phyloP scores from a whole-genome alignment of 2,888 invertebrate species.

The Metacarcinus magister region DNA sequence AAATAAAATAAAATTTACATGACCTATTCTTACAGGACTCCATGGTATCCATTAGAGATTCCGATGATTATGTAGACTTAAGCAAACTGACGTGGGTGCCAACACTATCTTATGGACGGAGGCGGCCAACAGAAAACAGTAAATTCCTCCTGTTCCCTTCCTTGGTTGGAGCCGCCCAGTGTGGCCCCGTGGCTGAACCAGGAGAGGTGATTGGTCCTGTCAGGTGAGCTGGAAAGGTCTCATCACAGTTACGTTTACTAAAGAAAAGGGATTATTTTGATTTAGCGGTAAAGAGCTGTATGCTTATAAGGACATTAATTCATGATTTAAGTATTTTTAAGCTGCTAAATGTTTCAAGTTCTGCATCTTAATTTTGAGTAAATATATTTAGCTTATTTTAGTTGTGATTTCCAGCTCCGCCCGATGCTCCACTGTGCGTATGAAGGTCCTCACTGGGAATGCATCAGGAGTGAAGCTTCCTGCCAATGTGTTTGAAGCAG shows the following conservation, averaged over 20 bases:
- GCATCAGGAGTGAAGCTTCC: conserved; percentile 69
- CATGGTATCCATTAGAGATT: conserved; percentile 63
- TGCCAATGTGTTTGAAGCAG: conserved; percentile 75
- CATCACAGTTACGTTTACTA: not conserved
- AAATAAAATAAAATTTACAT: not conserved
- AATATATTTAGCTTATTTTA: not conserved
- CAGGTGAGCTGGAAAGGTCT: conserved; percentile 54
- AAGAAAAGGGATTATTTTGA: not conserved
- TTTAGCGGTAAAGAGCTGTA: not conserved
- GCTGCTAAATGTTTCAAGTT: too few relatives aligned
- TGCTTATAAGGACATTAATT: too few relatives aligned
- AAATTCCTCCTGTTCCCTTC: conserved; percentile 76
- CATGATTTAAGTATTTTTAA: too few relatives aligned
- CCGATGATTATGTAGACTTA: conserved; percentile 79
- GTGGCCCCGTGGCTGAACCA: conserved; percentile 78
- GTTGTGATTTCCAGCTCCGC: conserved; percentile 61
- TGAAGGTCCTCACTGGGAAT: conserved; percentile 71
- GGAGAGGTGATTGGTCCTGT: conserved; percentile 78
- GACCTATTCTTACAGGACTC: conserved; percentile 60
- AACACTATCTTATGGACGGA: conserved; percentile 75
- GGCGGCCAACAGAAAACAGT: conserved; percentile 49
- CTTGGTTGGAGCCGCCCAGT: conserved; percentile 79
- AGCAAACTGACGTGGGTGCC: conserved; percentile 76
- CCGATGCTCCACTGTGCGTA: conserved; percentile 75
- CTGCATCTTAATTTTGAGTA: not conserved